A percentile compares a stretch with the other conserved stretches of the same genome.
These are phyloP conservation scores for Clytia hemisphaerica DNA, from an alignment of 30 jellyfish, hydroid and myxozoan species.

Conservation along the genomic window DNA sequence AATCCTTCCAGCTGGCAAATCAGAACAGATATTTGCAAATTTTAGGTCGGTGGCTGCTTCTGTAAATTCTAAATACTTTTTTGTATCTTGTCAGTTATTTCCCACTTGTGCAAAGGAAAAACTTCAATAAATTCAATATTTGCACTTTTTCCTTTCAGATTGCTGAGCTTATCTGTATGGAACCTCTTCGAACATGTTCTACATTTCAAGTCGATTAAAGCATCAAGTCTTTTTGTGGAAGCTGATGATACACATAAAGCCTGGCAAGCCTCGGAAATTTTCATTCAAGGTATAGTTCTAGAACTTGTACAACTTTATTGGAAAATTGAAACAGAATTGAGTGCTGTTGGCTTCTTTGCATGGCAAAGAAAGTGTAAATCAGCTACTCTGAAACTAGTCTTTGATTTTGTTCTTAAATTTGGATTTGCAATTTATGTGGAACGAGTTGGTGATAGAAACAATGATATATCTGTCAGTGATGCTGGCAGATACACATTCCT, in stretches of 20 bases:
- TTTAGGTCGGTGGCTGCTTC: too few species aligned
- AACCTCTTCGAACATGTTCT: conserved; percentile 6
- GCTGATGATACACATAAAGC: neutral
- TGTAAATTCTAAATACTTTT: too few species aligned
- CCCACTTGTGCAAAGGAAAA: too few species aligned
- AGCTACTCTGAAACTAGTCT: neutral
- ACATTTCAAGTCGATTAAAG: neutral
- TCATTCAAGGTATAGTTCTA: neutral
- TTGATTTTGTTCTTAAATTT: neutral
- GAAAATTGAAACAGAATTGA: neutral
- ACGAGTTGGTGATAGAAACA: neutral
- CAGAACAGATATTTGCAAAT: too few species aligned
- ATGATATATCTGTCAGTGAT: neutral
- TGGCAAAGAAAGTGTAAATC: neutral
- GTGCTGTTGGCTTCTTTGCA: neutral
- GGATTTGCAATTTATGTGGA: neutral
- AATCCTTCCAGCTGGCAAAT: too few species aligned
- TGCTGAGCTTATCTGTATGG: neutral
- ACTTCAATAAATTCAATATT: too few species aligned
- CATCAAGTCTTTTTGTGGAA: neutral
- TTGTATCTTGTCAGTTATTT: too few species aligned
- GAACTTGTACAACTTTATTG: neutral
- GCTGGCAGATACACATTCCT: neutral
- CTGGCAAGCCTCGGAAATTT: conserved; percentile 2
- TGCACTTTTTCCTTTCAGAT: too few species aligned